phyloP scores from a whole-genome alignment of 2,797 vertebrate species.

The Coluber constrictor region DNA sequence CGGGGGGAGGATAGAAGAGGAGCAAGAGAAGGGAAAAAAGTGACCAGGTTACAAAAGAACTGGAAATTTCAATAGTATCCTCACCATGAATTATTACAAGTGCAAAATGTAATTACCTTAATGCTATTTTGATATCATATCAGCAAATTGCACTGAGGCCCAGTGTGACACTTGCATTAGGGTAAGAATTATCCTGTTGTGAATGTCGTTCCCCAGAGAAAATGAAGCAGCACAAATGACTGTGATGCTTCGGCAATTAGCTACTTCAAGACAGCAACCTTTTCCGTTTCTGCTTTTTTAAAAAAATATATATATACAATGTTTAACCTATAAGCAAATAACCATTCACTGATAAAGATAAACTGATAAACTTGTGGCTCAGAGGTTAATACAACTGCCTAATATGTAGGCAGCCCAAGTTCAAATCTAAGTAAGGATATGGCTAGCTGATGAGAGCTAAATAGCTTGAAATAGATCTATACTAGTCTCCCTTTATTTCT shows the following conservation, averaged over 20 bases:
- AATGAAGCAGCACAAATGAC: slow-evolving; percentile 58
- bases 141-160: slow-evolving; percentile 69
- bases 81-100: slow-evolving; percentile 74
- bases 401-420: no score
- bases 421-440: no score
- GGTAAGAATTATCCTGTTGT: slow-evolving; percentile 71
- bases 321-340: slow-evolving; percentile 70
- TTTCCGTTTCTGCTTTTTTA: slow-evolving; percentile 29
- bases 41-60: slow-evolving; percentile 51
- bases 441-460: no score
- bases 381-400: no score
- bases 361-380: no score
- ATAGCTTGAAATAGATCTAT: no score
- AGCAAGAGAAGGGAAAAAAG: slow-evolving; percentile 34
- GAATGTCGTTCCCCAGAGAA: slow-evolving; percentile 64
- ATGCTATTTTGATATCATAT: slow-evolving; percentile 81
- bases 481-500: no score
- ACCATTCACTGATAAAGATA: slow-evolving; percentile 24
- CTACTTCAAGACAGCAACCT: slow-evolving; percentile 52
- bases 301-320: slow-evolving; percentile 48
- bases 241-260: slow-evolving; percentile 66
- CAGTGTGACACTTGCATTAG: slow-evolving; percentile 68
- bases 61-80: slow-evolving; percentile 65
- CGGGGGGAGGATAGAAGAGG: neutral
- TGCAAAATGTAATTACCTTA: slow-evolving; percentile 78